phyloP scores from a whole-genome alignment of 2,797 vertebrate species.

The Numenius phaeopus region DNA sequence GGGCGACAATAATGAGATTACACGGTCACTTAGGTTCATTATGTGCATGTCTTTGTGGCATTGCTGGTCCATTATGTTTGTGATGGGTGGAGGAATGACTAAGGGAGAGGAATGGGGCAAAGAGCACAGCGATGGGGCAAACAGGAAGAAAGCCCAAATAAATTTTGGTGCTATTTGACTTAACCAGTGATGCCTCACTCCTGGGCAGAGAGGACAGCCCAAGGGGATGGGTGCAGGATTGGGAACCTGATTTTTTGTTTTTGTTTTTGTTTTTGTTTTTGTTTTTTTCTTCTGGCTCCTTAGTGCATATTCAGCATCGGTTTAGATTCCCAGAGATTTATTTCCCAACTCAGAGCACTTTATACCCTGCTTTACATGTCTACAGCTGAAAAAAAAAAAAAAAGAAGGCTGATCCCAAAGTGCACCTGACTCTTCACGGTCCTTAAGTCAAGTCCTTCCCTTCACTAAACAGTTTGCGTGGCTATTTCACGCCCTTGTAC shows the following conservation, averaged over 20 bases:
- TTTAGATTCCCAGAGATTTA: background rate
- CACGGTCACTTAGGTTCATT: conserved; percentile 49
- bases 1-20: conserved; percentile 66
- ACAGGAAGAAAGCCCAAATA: background rate
- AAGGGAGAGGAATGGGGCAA: background rate
- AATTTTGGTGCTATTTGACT: background rate
- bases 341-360: background rate
- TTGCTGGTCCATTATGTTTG: background rate
- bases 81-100: background rate
- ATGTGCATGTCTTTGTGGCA: background rate
- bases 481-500: background rate
- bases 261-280: background rate
- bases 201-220: background rate
- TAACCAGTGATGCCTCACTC: background rate
- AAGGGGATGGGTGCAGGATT: accelerated
- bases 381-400: background rate
- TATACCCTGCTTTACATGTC: too few species aligned
- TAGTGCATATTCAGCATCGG: background rate
- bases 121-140: background rate
- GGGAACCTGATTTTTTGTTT: background rate
- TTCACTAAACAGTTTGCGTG: background rate
- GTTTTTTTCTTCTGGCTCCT: background rate
- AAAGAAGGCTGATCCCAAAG: background rate
- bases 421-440: background rate
- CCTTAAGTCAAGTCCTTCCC: background rate